Evolutionary conservation across 2,113 vertebrate genomes (phyloP), one percentile per base, ranked within the genome.

Genomic region (Heloderma charlesbogerti): DNA sequence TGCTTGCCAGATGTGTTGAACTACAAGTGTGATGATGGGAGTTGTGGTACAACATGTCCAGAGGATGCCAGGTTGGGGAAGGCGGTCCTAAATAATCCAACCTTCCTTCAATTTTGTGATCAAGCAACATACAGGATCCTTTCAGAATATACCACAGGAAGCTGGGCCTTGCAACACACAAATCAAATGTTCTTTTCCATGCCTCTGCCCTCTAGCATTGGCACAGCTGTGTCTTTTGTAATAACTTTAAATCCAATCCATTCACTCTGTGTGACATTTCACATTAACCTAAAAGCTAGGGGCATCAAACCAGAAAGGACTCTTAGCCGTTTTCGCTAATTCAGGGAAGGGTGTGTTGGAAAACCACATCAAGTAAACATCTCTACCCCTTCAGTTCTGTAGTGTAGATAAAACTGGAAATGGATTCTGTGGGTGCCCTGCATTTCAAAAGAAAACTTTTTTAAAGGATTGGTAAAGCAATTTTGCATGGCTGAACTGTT

Each of bases 121-220:
- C 81, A 69, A 92, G 83, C 7, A 4, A 13, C 84, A 74, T 86
- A 66, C 7, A 45, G 57, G 43, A 93, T 48, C 29, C n/a, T 91
- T 86, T 0, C 0, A 67, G 45, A 72, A 84, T 34, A 4, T 63
- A 90, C 91, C 91, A 88, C 15, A 25, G 57, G 72, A 20, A 54
- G 72, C 34, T 80, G 37, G 2, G 48, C 29, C 25, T 16, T 91
- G 69, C 66, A 81, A 9, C 3, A 63, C 13, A 16, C 16, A 29
- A 34, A 0, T 3, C 13, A 91, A 74, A 90, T 86, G 48, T 84
- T 37, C 18, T 43, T 60, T 93, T 90, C 75, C 22, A 54, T 40
- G 0, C 20, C 5, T 27, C 67, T 86, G 20, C 18, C 6, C 22
- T 1, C 51, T 92, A 60, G 37, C 48, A 83, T 6, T 0, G n/a